Evolutionary conservation across 2,888 invertebrate genomes (phyloP), one percentile per base, ranked within the genome.

Genomic region (Melolontha melolontha): DNA sequence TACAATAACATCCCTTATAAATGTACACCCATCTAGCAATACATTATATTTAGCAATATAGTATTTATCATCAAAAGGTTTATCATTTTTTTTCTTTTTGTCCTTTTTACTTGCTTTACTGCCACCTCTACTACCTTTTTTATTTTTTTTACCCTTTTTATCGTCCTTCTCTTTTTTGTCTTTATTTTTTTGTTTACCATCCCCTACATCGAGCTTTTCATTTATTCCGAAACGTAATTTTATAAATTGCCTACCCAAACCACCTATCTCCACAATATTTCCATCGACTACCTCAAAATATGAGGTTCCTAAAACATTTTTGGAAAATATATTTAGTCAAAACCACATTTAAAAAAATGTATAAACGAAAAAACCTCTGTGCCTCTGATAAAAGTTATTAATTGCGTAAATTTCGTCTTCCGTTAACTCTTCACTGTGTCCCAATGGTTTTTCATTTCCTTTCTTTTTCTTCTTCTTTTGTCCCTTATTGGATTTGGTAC

Each of bases 1-100:
- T 50, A 77, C 64, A 51, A 77, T 75, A 54, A 73, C 67, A 62
- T 77, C 77, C 54, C 72, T 75, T 8, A 76, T 51, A 59, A 76
- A 72, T 6, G 68, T 70, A 34, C 69, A 64, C 1, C 66, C 66
- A 4, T 73, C 75, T 10, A 77, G 22, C 52, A 75, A 69, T 5
- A 77, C 50, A 63, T 77, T 76, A 64, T 73, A 77, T 68, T 77
- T 77, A 5, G 74, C 73, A 1, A 76, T 68, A 51, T 73, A 75
- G 52, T 54, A 73, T 40, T 57, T 66, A 17, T 64, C 51, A 8
- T 57, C 47, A 52, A 39, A 41, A 11, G 42, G 42, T 10, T 41
- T 64, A 1, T 67, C 44, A n/a, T 49, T 57, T 47, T 54, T 64
- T 29, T 49, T 51, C 34, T 70, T 64, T 44, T 62, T 64, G 10